Conservation (phyloP, 2,888 invertebrate genomes). For the Hydroisotoma schaefferi region DNA sequence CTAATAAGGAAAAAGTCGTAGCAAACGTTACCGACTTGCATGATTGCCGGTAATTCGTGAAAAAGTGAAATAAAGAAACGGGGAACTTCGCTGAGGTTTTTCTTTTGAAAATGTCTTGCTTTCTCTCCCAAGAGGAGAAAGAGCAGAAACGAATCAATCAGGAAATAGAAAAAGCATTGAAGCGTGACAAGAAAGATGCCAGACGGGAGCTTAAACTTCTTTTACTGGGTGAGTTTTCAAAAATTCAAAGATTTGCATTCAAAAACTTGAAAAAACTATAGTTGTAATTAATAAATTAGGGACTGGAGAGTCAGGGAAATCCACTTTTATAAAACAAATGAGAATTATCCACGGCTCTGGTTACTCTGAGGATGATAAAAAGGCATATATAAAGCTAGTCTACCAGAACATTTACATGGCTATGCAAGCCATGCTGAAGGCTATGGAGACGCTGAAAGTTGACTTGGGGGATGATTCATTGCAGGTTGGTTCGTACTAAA, state of each 20-base stretch:
- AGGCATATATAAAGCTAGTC: conserved; percentile 16
- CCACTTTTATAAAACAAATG: conserved; percentile 38
- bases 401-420: conserved; percentile 26
- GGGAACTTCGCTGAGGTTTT: no score
- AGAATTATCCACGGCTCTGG: conserved; percentile 29
- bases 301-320: conserved; percentile 32
- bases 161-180: conserved; percentile 28
- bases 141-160: conserved; percentile 29
- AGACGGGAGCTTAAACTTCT: conserved; percentile 28
- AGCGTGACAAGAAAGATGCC: conserved; percentile 27
- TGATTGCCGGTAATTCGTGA: no score
- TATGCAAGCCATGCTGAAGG: conserved; percentile 25
- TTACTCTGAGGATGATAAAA: conserved; percentile 24
- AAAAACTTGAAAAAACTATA: neutral
- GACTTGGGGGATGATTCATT: neutral
- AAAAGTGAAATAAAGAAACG: no score
- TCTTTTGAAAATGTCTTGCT: conserved; percentile 32
- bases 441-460: conserved; percentile 17
- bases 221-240: conserved; percentile 16
- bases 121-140: conserved; percentile 26
- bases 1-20: no score
- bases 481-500: neutral
- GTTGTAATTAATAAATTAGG: conserved; percentile 5
- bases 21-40: no score
- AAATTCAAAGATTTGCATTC: neutral